These are phyloP conservation scores for Manis pentadactyla DNA, from an alignment of 2,797 vertebrate genomes.

Conservation along the genomic window DNA sequence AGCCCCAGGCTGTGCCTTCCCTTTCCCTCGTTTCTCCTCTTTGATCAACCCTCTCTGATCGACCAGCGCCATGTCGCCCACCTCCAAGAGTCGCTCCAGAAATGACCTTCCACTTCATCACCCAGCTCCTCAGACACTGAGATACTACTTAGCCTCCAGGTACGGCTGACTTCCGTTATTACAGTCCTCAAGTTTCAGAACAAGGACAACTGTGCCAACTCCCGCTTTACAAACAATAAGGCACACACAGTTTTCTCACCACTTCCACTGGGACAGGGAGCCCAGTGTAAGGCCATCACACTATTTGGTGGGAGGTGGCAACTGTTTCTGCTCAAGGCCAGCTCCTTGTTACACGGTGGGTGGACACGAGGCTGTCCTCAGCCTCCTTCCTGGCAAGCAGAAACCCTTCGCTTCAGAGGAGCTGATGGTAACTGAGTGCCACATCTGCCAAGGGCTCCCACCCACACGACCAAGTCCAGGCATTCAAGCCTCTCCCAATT, in stretches of 20 bases:
- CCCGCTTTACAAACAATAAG: background rate
- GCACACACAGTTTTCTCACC: background rate
- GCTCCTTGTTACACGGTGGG: background rate
- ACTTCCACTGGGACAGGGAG: background rate
- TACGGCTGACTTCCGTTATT: background rate
- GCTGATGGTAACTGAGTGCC: background rate
- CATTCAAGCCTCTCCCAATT: background rate
- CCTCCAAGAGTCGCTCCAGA: background rate
- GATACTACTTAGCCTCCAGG: background rate
- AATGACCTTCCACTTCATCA: background rate
- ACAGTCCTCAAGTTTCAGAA: background rate
- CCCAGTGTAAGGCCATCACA: background rate
- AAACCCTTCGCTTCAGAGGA: background rate
- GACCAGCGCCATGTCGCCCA: background rate
- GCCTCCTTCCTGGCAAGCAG: background rate
- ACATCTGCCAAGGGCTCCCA: background rate
- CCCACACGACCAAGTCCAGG: background rate
- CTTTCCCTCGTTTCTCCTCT: background rate
- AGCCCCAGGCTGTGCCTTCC: too few relatives aligned
- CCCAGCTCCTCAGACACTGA: background rate
- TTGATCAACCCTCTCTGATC: background rate
- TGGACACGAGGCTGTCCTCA: background rate
- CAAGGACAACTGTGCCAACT: background rate
- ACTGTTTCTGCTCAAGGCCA: background rate
- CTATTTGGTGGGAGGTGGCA: background rate